Base-by-base conservation (phyloP, 2,888 invertebrate species). In the Dasysyrphus tricinctus region DNA sequence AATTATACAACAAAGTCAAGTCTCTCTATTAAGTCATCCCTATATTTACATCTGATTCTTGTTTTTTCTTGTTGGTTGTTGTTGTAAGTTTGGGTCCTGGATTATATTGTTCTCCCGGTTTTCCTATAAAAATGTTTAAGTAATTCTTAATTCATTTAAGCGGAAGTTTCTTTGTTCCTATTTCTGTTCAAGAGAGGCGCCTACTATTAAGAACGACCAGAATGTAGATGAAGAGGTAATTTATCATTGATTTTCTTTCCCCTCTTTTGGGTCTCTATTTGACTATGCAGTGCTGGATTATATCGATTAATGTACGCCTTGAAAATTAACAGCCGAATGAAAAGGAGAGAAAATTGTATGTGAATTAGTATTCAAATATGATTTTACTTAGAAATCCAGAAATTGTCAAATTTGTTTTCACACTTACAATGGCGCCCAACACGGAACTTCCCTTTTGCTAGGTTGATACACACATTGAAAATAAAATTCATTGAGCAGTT, bases 1-100 rank as follows among this genome's bases (percentile, higher is more conserved):
- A 85, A 85, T 85, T 85, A 85, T 85, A 85, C 85, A 80, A 80
- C 77, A 85, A 80, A 85, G 85, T 74, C 80, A 85, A 85, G 80
- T 80, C 80, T 80, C 80, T 80, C 70, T 69, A 85, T 80, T 80
- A 56, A 80, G 85, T 85, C 80, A 85, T 85, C 80, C 80, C 73
- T 85, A 80, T 80, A 74, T 80, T 14, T 39, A 39, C 63, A 47
- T 80, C 59, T 85, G 85, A 85, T 80, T 80, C 75, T 44, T 54
- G 29, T 32, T 59, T 73, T 44, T 63, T 65, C 12, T 14, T 42
- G 6, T 14, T 19, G 29, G 16, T n/a, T 24, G 14, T 8, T 14
- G 19, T n/a, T n/a, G 29, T 3, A n/a, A n/a, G n/a, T 47, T 37
- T 11, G 42, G 29, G 6, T 37, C 39, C 11, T 59, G 70, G 69